Evolutionary conservation across 2,113 vertebrate genomes (phyloP).

Genomic region (Trinectes maculatus): DNA sequence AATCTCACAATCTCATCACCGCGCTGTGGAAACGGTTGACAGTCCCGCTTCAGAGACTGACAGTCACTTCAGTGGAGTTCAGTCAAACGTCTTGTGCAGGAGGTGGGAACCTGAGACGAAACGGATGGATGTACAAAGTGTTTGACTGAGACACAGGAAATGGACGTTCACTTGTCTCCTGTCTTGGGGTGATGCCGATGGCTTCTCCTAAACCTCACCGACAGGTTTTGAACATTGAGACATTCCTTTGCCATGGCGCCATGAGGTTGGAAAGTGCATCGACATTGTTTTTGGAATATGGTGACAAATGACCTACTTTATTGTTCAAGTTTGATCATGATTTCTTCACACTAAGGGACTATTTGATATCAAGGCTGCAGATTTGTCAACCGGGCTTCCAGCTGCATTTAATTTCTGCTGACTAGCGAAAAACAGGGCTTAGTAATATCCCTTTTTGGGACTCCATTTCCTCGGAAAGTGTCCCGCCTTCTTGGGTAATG

Average conservation of each 20-base stretch:
- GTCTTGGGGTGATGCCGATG: not conserved
- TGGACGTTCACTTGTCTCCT: not conserved
- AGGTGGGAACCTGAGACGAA: not conserved
- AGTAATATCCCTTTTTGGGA: not conserved
- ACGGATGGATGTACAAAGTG: not conserved
- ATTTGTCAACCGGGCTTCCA: not conserved
- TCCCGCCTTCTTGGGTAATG: not conserved
- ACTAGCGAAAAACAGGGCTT: constrained; percentile 7
- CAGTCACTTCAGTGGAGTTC: too few species aligned
- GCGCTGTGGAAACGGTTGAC: too few species aligned
- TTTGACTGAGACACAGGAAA: not conserved
- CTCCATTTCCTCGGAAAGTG: not conserved
- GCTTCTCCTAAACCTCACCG: not conserved
- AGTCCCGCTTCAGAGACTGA: too few species aligned
- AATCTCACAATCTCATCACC: too few species aligned
- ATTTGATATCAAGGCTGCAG: constrained; percentile 8
- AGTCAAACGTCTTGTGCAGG: not conserved
- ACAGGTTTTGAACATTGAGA: not conserved
- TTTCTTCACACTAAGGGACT: not conserved
- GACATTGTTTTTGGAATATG: not conserved
- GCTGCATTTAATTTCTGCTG: constrained; percentile 19
- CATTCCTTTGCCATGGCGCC: not conserved
- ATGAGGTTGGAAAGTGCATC: not conserved
- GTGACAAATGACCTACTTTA: not conserved
- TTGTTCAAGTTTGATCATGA: constrained; percentile 1